Evolutionary conservation across 2,888 invertebrate species (phyloP), one percentile per base, ranked within the genome.

Genomic region (Cyaniris semiargus): DNA sequence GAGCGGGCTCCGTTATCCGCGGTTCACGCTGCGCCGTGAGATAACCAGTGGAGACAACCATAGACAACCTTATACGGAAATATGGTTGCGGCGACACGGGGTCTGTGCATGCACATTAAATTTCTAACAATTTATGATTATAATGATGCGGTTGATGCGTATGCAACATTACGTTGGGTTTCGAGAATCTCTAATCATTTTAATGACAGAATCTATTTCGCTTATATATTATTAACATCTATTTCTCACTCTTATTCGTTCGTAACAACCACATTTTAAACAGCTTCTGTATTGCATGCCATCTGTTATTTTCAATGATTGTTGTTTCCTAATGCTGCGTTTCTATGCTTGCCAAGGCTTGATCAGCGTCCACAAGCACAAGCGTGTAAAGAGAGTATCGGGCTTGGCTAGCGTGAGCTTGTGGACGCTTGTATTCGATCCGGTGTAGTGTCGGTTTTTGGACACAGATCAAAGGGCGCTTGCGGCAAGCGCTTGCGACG

Each of bases 11-110:
- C 91, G 90, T 92, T 91, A 91, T 83, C 81, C 86, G 85, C 83
- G 82, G 89, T 89, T 90, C 90, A 87, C 88, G 88, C 88, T 85
- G 87, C 81, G 85, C 85, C 86, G 86, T 89, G 90, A 89, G 90
- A 90, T 91, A 88, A 88, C 88, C 87, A 89, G 87, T 88, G 89
- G 88, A 90, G 83, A 85, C 85, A 85, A 85, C 88, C 83, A 60
- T 60, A 60, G 84, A 82, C 85, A 87, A 88, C 87, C 88, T 86
- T 84, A 83, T 84, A 85, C 82, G 84, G 76, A 72, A 58, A 77
- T 77, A 58, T 77, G 76, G 71, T 76, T 27, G 60, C 66, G 76
- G 27, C 66, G 27, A 66, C 66, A 18, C 27, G 66, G 27, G 66
- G 66, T 66, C 31, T 66, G 23, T 23, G 27, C 23, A 66, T 66